Conservation (phyloP, 2,113 vertebrate species). For the Neodon shergylaensis region DNA sequence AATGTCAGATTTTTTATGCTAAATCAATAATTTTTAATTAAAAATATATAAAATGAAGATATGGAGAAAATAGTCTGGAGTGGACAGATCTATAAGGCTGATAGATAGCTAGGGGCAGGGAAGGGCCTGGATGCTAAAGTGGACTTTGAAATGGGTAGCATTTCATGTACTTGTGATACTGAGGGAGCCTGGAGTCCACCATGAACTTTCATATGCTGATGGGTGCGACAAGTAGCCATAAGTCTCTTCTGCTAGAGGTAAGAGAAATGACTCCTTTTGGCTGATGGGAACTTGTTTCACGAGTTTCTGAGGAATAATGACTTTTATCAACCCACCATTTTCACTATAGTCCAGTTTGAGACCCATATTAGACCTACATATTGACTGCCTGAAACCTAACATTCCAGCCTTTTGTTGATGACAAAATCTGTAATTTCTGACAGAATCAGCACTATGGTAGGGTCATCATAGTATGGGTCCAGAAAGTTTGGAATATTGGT, state of each 20-base stretch:
- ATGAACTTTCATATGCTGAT: background rate
- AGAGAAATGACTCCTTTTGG: background rate
- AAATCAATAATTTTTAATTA: background rate
- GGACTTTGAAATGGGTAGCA: background rate
- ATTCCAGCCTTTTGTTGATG: background rate
- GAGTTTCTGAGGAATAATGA: background rate
- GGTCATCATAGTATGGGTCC: too few relatives aligned
- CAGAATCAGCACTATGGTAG: background rate
- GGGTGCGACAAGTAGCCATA: background rate
- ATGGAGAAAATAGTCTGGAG: background rate
- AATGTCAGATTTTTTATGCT: background rate
- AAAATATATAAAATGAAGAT: background rate
- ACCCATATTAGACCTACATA: background rate
- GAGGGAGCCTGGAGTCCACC: background rate
- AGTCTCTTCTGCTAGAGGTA: background rate
- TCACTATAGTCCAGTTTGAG: background rate
- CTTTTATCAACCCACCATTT: background rate
- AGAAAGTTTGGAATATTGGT: background rate
- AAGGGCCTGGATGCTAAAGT: background rate
- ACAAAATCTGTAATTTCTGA: background rate
- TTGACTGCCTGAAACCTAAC: background rate
- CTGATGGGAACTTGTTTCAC: background rate
- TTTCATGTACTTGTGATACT: background rate
- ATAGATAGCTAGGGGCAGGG: too few relatives aligned
- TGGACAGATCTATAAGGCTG: background rate